These are phyloP conservation scores for Huso huso DNA, from an alignment of 2,797 vertebrate genomes.

Conservation along the genomic window DNA sequence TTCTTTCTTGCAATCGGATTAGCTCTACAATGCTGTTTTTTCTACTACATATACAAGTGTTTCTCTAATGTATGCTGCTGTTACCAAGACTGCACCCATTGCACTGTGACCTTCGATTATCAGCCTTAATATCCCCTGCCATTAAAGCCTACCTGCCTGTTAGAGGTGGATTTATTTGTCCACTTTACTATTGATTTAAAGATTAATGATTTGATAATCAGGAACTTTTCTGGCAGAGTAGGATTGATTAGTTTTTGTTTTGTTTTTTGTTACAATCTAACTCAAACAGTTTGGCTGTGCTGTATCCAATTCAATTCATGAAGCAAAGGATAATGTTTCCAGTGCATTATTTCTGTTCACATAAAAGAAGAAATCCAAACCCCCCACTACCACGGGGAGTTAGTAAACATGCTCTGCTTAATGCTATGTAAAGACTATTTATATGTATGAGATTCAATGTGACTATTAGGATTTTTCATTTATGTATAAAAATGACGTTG, in stretches of 20 bases:
- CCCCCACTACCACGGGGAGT: too few species aligned
- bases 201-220: background rate
- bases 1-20: slow-evolving; percentile 55
- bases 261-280: too few species aligned
- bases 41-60: slow-evolving; percentile 14
- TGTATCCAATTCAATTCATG: too few species aligned
- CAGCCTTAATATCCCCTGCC: slow-evolving; percentile 46
- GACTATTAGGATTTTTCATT: too few species aligned
- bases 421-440: too few species aligned
- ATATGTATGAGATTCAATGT: too few species aligned
- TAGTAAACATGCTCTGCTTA: too few species aligned
- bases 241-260: background rate
- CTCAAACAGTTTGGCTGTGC: too few species aligned
- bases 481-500: too few species aligned
- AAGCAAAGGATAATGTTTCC: too few species aligned
- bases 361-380: too few species aligned
- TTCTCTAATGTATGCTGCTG: background rate
- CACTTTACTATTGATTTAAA: background rate
- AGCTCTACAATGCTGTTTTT: slow-evolving; percentile 43
- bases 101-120: slow-evolving; percentile 49
- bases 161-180: background rate
- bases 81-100: slow-evolving; percentile 18
- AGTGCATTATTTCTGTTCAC: too few species aligned
- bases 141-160: slow-evolving; percentile 36
- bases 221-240: background rate